These are phyloP conservation scores for Tragelaphus buxtoni DNA, from an alignment of 2,113 vertebrate genomes.

Conservation along the genomic window DNA sequence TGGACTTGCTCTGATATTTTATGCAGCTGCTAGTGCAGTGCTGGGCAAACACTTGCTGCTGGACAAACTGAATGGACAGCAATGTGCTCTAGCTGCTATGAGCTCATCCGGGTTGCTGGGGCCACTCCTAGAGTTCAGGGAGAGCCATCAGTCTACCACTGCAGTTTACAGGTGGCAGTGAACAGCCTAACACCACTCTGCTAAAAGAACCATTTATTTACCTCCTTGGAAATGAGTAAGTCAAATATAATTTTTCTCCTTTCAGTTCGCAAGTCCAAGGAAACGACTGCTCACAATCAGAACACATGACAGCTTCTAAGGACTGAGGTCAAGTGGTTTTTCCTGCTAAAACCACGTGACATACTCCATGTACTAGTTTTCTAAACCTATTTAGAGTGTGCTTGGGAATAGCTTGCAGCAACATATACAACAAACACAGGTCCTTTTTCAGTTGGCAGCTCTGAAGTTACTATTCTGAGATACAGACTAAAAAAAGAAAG, in stretches of 20 bases:
- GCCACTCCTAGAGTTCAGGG: too few species aligned
- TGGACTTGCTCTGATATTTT: not conserved
- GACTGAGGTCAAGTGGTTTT: not conserved
- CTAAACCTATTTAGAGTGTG: not conserved
- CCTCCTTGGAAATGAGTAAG: not conserved
- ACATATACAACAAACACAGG: not conserved
- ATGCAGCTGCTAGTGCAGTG: not conserved
- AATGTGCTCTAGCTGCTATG: not conserved
- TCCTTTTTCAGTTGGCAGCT: not conserved
- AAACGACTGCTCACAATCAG: not conserved
- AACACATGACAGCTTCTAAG: not conserved
- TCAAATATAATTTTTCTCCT: not conserved
- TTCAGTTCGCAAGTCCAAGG: not conserved
- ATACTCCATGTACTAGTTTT: not conserved
- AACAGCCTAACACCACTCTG: not conserved
- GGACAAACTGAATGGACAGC: not conserved
- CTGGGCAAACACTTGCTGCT: not conserved
- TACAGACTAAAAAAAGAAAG: conserved; percentile 22
- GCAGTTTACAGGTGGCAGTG: not conserved
- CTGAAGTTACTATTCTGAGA: conserved; percentile 40
- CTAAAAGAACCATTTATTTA: not conserved
- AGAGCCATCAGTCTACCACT: not conserved
- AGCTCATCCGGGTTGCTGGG: not conserved
- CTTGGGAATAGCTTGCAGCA: not conserved
- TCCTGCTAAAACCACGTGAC: not conserved